Conservation (phyloP, 64 coral and sea anemone species). For the Actinia tenebrosa region DNA sequence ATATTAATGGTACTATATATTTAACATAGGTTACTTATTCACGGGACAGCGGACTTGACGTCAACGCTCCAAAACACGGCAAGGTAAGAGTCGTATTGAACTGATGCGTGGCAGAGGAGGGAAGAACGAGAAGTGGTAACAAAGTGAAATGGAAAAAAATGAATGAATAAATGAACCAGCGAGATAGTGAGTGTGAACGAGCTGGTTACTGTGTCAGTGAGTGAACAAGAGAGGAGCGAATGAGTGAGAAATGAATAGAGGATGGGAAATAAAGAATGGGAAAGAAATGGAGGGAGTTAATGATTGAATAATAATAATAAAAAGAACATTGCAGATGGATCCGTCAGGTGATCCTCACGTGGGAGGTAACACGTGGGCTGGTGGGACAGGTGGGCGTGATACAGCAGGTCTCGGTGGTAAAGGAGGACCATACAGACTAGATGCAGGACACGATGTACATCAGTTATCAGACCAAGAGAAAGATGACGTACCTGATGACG, state of each 20-base stretch:
- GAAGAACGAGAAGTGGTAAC: background rate
- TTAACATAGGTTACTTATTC: conserved; percentile 70
- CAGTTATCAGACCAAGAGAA: conserved; percentile 95
- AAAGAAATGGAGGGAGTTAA: too few relatives aligned
- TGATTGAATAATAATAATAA: too few relatives aligned
- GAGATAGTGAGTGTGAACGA: too few relatives aligned
- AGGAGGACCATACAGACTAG: conserved; percentile 93
- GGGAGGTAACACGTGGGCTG: conserved; percentile 96
- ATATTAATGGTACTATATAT: too few relatives aligned
- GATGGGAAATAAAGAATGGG: too few relatives aligned
- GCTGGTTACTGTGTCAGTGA: background rate
- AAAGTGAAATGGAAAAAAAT: too few relatives aligned
- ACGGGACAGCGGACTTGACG: conserved; percentile 72
- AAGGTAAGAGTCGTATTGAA: conserved; percentile 46
- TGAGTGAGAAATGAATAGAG: too few relatives aligned
- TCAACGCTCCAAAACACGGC: conserved; percentile 86
- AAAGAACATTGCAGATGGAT: conserved; percentile 50
- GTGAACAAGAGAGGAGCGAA: background rate
- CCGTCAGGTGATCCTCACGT: conserved; percentile 80
- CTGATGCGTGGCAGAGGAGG: too few relatives aligned
- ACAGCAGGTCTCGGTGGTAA: conserved; percentile 97
- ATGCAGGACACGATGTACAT: conserved; percentile 91
- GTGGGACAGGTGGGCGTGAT: conserved; percentile 94
- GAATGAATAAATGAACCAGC: too few relatives aligned
- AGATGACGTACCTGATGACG: conserved; percentile 85